These are phyloP conservation scores for Quiscalus mexicanus DNA, from an alignment of 2,113 vertebrate species.

Conservation along the genomic window DNA sequence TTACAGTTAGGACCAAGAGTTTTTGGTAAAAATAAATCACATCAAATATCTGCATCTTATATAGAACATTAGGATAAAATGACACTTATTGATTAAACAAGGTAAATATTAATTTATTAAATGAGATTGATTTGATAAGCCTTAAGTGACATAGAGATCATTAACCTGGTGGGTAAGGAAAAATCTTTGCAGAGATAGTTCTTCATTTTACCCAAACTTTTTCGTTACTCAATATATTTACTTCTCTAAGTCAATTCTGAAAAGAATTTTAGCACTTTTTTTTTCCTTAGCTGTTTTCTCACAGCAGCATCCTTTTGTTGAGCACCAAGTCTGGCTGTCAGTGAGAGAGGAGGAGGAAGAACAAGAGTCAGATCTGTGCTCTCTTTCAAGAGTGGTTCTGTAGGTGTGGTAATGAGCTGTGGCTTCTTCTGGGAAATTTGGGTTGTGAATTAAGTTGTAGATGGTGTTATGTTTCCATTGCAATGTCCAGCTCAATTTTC, in stretches of 20 bases:
- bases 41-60: background rate
- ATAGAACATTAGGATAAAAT: background rate
- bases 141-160: background rate
- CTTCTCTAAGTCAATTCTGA: background rate
- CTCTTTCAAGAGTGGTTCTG: background rate
- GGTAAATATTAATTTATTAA: background rate
- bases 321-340: background rate
- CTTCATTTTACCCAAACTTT: background rate
- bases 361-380: background rate
- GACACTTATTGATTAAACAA: background rate
- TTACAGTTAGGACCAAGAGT: background rate
- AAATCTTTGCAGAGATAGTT: background rate
- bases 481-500: background rate
- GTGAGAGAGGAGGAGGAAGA: constrained; percentile 18
- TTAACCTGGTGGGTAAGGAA: background rate
- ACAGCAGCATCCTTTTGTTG: constrained; percentile 13
- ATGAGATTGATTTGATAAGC: background rate
- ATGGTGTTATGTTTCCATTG: constrained; percentile 13
- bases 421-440: constrained; percentile 14
- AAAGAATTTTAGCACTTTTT: background rate
- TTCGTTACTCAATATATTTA: background rate
- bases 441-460: background rate
- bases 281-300: background rate
- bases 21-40: background rate
- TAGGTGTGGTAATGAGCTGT: constrained; percentile 16